Percentiles rank a stretch among this genome's conserved stretches.
Conservation (phyloP, 2,113 vertebrate genomes). For the Eira barbara region DNA sequence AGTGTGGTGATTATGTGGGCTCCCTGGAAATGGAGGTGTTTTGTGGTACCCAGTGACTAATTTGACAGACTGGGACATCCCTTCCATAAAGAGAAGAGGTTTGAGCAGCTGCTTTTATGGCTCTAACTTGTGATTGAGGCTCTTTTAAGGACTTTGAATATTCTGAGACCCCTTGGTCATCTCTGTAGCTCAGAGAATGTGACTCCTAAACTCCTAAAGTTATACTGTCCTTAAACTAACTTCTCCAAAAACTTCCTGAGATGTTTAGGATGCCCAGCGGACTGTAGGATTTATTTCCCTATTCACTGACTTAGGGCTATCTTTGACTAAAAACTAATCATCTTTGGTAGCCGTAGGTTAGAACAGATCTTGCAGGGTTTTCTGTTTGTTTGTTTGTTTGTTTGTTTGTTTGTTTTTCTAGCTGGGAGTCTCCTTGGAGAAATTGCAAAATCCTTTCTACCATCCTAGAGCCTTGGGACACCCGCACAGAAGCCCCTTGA, state of each 20-base stretch:
- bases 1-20: fast-evolving
- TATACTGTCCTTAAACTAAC: background rate
- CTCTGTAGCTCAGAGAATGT: background rate
- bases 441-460: background rate
- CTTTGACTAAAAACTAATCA: background rate
- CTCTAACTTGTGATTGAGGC: background rate
- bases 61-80: background rate
- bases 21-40: background rate
- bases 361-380: background rate
- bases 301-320: background rate
- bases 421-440: background rate
- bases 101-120: background rate
- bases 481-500: background rate
- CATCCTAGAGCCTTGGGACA: background rate
- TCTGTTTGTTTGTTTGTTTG: too few relatives aligned
- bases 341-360: background rate
- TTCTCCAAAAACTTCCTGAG: background rate
- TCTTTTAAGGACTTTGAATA: background rate
- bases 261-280: background rate
- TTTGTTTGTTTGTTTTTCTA: background rate
- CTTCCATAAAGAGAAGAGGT: background rate
- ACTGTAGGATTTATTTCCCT: background rate
- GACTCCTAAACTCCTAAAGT: background rate
- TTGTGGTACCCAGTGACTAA: background rate
- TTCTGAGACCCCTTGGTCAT: background rate